These are phyloP conservation scores for Epinephelus lanceolatus DNA, from an alignment of 2,113 vertebrate genomes.

Conservation along the genomic window DNA sequence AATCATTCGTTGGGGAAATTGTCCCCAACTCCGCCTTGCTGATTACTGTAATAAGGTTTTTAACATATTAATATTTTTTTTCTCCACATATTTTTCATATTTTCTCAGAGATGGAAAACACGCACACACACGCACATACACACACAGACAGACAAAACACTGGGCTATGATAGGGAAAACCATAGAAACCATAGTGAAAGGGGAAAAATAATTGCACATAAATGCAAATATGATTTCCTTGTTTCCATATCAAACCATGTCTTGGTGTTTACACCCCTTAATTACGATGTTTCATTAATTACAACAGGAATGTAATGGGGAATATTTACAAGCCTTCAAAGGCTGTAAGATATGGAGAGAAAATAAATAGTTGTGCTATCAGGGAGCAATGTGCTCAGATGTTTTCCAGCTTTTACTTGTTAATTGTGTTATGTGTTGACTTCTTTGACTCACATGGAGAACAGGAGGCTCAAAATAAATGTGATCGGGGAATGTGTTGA, in stretches of 20 bases:
- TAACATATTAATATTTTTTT: slow-evolving; percentile 58
- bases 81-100: slow-evolving; percentile 41
- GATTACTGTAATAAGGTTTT: slow-evolving; percentile 74
- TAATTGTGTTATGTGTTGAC: slow-evolving; percentile 37
- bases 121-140: slow-evolving; percentile 10
- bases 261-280: slow-evolving; percentile 69
- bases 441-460: slow-evolving; percentile 13
- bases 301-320: slow-evolving; percentile 64
- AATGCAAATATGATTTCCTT: slow-evolving; percentile 76
- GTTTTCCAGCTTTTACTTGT: slow-evolving; percentile 40
- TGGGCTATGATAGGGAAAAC: slow-evolving; percentile 55
- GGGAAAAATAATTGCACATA: slow-evolving; percentile 60
- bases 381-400: slow-evolving; percentile 31
- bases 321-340: slow-evolving; percentile 74
- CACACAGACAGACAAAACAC: slow-evolving; percentile 17
- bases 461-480: not conserved
- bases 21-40: slow-evolving; percentile 54
- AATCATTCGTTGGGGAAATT: slow-evolving; percentile 64
- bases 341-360: slow-evolving; percentile 43
- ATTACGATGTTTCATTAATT: slow-evolving; percentile 73
- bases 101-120: slow-evolving; percentile 38
- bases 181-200: slow-evolving; percentile 27
- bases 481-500: not conserved
- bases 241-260: slow-evolving; percentile 76
- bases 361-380: slow-evolving; percentile 53